These are phyloP conservation scores for Etheostoma cragini DNA, from an alignment of 2,113 vertebrate species.

Conservation along the genomic window DNA sequence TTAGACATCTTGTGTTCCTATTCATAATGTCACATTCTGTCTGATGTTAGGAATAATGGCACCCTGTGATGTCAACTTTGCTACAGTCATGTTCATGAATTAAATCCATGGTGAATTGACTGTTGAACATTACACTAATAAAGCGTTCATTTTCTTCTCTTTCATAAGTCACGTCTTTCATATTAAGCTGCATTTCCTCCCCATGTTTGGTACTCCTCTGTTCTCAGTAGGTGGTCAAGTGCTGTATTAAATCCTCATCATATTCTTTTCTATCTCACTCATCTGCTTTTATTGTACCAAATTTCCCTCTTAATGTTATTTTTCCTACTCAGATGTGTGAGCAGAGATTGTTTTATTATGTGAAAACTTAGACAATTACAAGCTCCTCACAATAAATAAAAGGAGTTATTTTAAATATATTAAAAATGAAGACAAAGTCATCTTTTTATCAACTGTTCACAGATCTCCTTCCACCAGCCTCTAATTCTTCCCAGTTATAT, in stretches of 20 bases:
- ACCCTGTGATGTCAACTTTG: conserved; percentile 4
- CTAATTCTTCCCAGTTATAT: conserved; percentile 33
- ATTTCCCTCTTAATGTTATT: conserved; percentile 42
- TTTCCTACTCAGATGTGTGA: conserved; percentile 33
- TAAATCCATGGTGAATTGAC: conserved; percentile 9
- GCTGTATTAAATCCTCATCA: conserved; percentile 45
- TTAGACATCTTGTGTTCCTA: background rate
- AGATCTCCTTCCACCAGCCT: conserved; percentile 30
- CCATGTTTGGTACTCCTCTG: conserved; percentile 36
- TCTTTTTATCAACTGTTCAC: conserved; percentile 18
- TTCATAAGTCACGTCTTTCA: conserved; percentile 45
- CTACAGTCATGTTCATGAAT: conserved; percentile 20
- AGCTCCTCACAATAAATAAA: conserved; percentile 16
- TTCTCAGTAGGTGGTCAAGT: conserved; percentile 44
- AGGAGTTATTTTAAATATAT: conserved; percentile 21
- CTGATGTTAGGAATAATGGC: conserved; percentile 21
- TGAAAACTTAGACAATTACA: conserved; percentile 16
- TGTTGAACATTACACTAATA: conserved; percentile 43
- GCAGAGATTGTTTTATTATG: conserved; percentile 42
- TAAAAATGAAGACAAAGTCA: conserved; percentile 8
- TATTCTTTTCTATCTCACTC: conserved; percentile 41
- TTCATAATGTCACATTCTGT: conserved; percentile 29
- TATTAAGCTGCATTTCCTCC: conserved; percentile 55
- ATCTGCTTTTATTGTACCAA: conserved; percentile 22
- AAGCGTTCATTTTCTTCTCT: conserved; percentile 29